Conservation (phyloP, 2,113 vertebrate genomes). For the Noctilio leporinus region DNA sequence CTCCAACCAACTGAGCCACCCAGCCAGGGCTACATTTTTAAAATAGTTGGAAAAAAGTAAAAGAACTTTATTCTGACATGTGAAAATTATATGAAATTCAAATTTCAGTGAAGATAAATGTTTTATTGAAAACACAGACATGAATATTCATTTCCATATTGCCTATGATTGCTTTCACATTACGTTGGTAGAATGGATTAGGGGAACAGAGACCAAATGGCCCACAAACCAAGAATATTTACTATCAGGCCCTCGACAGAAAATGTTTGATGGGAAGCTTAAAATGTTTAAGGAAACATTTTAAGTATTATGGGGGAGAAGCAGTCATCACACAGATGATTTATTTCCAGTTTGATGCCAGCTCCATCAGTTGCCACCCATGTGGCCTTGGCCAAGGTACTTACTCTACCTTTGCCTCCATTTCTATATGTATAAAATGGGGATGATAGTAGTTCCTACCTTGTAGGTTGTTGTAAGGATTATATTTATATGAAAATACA, state of each 20-base stretch:
- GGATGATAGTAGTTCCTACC: neutral
- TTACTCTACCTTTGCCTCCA: neutral
- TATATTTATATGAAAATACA: neutral
- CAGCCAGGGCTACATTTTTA: neutral
- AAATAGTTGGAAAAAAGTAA: neutral
- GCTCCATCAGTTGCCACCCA: neutral
- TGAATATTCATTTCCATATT: neutral
- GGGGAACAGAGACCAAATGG: neutral
- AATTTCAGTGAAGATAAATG: neutral
- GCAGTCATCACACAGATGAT: too few species aligned
- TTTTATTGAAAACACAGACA: neutral
- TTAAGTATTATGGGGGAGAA: too few species aligned
- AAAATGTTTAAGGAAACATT: too few species aligned
- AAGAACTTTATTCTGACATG: neutral
- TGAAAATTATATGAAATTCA: neutral
- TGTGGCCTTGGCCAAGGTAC: neutral
- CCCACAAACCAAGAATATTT: neutral
- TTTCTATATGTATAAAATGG: neutral
- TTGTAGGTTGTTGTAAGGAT: neutral
- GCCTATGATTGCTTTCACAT: neutral
- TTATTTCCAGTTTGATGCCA: neutral
- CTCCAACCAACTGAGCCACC: too few species aligned
- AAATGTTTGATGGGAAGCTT: too few species aligned
- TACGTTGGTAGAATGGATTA: neutral
- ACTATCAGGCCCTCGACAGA: neutral